Evolutionary conservation across 2,888 invertebrate genomes (phyloP).

Genomic region (Pheosia tremula): DNA sequence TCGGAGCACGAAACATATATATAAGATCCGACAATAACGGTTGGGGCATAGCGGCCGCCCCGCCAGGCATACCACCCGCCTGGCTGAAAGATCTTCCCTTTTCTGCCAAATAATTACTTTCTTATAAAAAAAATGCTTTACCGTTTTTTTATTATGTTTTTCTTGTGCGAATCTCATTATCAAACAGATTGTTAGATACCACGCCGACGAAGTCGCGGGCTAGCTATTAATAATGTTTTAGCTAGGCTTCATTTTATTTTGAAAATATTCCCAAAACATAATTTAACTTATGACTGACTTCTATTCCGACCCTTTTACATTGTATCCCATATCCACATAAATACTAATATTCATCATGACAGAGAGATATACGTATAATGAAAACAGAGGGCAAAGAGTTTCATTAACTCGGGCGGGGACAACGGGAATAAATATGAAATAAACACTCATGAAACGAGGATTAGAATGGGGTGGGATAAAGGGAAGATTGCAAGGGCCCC

Average conservation of each 20-base stretch:
- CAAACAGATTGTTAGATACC: too few relatives aligned
- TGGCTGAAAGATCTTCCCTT: too few relatives aligned
- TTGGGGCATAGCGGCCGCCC: too few relatives aligned
- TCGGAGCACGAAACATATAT: too few relatives aligned
- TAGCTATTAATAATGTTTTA: neutral
- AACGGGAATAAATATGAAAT: constrained; percentile 64
- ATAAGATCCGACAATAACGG: too few relatives aligned
- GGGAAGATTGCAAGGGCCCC: constrained; percentile 37
- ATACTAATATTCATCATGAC: constrained; percentile 30
- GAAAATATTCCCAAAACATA: neutral
- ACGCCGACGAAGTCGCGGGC: too few relatives aligned
- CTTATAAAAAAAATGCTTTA: too few relatives aligned
- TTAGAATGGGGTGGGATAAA: constrained; percentile 43
- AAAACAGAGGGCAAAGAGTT: constrained; percentile 57
- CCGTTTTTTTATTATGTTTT: too few relatives aligned
- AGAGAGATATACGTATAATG: constrained; percentile 34
- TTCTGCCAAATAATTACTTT: too few relatives aligned
- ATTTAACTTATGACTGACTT: neutral
- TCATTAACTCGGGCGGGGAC: constrained; percentile 58
- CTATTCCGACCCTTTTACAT: constrained; percentile 10
- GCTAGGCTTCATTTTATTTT: neutral
- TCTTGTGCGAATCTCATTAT: too few relatives aligned
- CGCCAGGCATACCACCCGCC: too few relatives aligned
- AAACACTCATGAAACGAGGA: constrained; percentile 56
- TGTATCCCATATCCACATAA: constrained; percentile 25